Percentiles rank a stretch among this genome's conserved stretches.
These are phyloP conservation scores for Ceraclea dissimilis DNA, from an alignment of 2,888 invertebrate species.

Conservation along the genomic window DNA sequence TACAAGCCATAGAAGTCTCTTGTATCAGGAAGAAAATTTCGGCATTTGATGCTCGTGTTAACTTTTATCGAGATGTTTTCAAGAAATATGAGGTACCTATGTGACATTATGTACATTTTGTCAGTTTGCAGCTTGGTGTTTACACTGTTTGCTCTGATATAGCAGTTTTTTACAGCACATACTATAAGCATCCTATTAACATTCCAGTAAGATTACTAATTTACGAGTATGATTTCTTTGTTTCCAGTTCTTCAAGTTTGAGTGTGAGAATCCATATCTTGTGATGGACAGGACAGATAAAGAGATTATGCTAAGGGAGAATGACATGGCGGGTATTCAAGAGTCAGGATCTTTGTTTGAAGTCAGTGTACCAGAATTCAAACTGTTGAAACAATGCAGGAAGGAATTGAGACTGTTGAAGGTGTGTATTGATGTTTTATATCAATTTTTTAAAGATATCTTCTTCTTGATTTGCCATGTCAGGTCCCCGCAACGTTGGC, in stretches of 20 bases:
- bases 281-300: constrained; percentile 69
- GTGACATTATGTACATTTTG: too few species aligned
- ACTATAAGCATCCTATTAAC: not conserved
- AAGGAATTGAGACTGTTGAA: constrained; percentile 83
- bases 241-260: constrained; percentile 60
- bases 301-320: constrained; percentile 73
- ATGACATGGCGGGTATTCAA: constrained; percentile 78
- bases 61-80: constrained; percentile 82
- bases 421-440: too few species aligned
- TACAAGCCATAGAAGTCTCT: constrained; percentile 90
- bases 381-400: constrained; percentile 82
- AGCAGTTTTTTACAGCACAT: not conserved
- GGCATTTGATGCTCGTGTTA: constrained; percentile 76
- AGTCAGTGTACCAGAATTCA: constrained; percentile 91
- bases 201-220: too few species aligned
- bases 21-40: constrained; percentile 81
- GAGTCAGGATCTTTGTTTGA: constrained; percentile 91
- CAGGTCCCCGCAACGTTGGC: too few species aligned
- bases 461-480: too few species aligned
- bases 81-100: constrained; percentile 57
- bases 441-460: not conserved
- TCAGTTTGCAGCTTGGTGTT: too few species aligned
- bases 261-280: constrained; percentile 66
- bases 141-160: too few species aligned
- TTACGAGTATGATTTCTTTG: not conserved